A percentile compares a stretch with the other conserved stretches of the same genome.
Evolutionary conservation across 2,113 vertebrate species (phyloP).

Genomic region (Ciconia maguari): DNA sequence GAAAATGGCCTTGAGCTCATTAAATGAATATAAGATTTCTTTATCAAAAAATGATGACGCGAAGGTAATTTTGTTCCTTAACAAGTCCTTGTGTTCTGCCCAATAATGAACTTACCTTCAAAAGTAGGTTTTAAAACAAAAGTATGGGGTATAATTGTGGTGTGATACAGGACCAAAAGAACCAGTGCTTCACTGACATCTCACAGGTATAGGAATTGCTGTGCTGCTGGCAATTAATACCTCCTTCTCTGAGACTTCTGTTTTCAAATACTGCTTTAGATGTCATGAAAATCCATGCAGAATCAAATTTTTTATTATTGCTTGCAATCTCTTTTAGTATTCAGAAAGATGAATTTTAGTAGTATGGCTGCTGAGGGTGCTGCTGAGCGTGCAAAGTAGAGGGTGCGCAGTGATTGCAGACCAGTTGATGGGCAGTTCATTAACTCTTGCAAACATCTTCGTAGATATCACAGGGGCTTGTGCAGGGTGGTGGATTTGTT

Average conservation of each 20-base stretch:
- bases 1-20: not conserved
- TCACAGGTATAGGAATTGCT: not conserved
- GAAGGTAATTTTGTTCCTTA: not conserved
- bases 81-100: not conserved
- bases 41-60: not conserved
- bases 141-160: not conserved
- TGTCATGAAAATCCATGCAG: not conserved
- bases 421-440: accelerated
- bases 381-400: not conserved
- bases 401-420: not conserved
- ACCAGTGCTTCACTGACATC: not conserved
- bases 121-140: not conserved
- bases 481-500: not conserved
- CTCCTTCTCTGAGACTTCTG: accelerated
- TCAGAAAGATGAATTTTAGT: not conserved
- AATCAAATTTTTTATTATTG: not conserved
- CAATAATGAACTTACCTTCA: not conserved
- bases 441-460: not conserved
- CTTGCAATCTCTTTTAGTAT: not conserved
- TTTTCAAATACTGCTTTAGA: not conserved
- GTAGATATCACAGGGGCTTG: not conserved
- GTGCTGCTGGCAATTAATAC: not conserved
- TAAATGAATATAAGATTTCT: not conserved
- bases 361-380: not conserved
- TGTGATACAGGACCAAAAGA: not conserved